These are phyloP conservation scores for Lacerta viridis DNA, from an alignment of 2,797 vertebrate genomes.

Conservation along the genomic window DNA sequence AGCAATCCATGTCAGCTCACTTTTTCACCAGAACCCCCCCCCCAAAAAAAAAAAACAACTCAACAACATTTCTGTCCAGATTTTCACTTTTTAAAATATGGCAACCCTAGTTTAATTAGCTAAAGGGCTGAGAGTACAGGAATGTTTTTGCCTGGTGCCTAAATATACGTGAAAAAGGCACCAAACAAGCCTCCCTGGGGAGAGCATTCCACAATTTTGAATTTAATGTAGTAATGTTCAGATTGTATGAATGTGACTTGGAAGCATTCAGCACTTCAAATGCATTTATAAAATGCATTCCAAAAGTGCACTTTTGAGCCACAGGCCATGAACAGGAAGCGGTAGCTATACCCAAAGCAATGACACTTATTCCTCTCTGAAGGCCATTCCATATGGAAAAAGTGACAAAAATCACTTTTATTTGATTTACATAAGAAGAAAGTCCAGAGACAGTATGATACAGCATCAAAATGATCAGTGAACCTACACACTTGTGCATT, in stretches of 20 bases:
- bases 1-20: too few species aligned
- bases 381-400: neutral
- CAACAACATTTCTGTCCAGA: too few species aligned
- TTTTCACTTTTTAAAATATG: too few species aligned
- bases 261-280: conserved; percentile 6
- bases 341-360: neutral
- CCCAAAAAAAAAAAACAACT: too few species aligned
- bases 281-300: neutral
- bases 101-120: too few species aligned
- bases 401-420: neutral
- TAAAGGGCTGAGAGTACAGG: too few species aligned
- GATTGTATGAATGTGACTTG: neutral
- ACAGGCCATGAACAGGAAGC: neutral
- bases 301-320: neutral
- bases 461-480: too few species aligned
- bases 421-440: neutral
- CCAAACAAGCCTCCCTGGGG: too few species aligned
- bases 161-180: too few species aligned
- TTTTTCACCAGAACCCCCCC: too few species aligned
- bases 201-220: neutral
- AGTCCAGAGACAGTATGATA: neutral
- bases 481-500: too few species aligned
- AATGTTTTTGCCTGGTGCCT: too few species aligned
- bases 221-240: neutral
- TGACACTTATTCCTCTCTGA: neutral